phyloP scores from a whole-genome alignment of 1,140 invertebrate species.

The Drosophila nigromelanica region DNA sequence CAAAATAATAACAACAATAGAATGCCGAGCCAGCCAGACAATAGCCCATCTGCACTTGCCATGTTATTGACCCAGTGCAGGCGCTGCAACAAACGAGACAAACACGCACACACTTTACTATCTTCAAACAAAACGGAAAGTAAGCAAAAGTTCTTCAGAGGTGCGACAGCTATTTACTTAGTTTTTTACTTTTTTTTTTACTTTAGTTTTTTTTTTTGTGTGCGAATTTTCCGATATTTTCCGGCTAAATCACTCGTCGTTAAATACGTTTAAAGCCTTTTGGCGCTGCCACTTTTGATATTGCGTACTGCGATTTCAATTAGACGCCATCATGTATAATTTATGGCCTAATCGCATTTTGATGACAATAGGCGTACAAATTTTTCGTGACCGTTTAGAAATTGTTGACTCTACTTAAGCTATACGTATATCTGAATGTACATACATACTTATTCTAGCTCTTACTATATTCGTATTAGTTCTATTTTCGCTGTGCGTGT shows the following conservation, averaged over 20 bases:
- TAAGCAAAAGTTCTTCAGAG: conserved; percentile 34
- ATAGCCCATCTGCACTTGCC: conserved; percentile 61
- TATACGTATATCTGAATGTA: background rate
- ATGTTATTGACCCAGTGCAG: conserved; percentile 76
- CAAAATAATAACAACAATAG: conserved; percentile 33
- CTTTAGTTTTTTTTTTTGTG: background rate
- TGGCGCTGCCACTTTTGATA: conserved; percentile 14
- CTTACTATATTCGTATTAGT: background rate
- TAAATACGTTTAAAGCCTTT: no score
- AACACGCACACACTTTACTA: conserved; percentile 10
- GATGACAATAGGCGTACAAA: conserved; percentile 18
- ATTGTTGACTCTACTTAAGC: conserved; percentile 19
- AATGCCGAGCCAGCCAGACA: conserved; percentile 27
- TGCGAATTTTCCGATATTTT: background rate
- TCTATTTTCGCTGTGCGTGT: conserved; percentile 34
- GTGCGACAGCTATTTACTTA: conserved; percentile 20
- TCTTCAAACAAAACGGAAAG: conserved; percentile 56
- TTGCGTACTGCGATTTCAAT: conserved; percentile 23
- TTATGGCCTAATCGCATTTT: conserved; percentile 37
- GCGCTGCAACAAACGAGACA: conserved; percentile 19
- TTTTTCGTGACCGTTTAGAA: conserved; percentile 28
- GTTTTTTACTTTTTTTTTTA: background rate
- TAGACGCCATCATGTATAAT: conserved; percentile 37
- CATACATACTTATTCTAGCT: background rate
- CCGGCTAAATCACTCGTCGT: no score